Evolutionary conservation across 2,797 vertebrate species (phyloP).

Genomic region (Phylloscopus collybita): DNA sequence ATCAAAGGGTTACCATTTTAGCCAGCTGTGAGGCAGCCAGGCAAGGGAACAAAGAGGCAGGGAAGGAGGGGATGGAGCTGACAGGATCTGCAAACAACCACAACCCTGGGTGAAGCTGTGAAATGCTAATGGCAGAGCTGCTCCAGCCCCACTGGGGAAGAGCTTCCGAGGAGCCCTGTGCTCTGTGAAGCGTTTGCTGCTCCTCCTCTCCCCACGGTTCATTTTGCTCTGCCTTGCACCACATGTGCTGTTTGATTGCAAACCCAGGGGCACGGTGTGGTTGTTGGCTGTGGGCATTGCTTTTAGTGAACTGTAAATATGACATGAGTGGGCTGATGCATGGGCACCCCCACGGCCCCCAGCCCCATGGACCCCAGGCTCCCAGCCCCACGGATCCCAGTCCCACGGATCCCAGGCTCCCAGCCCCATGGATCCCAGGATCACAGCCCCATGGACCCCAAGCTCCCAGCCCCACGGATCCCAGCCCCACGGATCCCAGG

Average conservation of each 20-base stretch:
- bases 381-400: accelerated
- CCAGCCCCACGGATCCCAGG: background rate
- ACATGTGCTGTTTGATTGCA: background rate
- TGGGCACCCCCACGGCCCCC: background rate
- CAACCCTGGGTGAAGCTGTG: constrained; percentile 12
- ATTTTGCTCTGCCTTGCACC: background rate
- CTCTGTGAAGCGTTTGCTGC: background rate
- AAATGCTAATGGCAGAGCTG: background rate
- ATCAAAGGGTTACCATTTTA: background rate
- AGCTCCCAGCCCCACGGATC: accelerated
- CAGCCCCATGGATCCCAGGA: background rate
- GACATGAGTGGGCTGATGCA: background rate
- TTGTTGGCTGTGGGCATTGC: background rate
- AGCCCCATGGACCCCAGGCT: no score
- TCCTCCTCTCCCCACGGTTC: background rate
- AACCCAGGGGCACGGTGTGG: background rate
- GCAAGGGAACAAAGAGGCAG: constrained; percentile 24
- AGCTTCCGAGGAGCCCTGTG: background rate
- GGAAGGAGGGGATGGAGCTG: constrained; percentile 15
- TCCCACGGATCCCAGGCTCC: background rate
- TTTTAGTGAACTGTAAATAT: accelerated
- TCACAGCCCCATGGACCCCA: background rate
- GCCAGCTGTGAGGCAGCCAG: constrained; percentile 17
- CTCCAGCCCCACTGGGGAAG: background rate
- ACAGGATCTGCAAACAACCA: background rate